Conservation (phyloP, 2,797 vertebrate species). For the Liasis olivaceus region DNA sequence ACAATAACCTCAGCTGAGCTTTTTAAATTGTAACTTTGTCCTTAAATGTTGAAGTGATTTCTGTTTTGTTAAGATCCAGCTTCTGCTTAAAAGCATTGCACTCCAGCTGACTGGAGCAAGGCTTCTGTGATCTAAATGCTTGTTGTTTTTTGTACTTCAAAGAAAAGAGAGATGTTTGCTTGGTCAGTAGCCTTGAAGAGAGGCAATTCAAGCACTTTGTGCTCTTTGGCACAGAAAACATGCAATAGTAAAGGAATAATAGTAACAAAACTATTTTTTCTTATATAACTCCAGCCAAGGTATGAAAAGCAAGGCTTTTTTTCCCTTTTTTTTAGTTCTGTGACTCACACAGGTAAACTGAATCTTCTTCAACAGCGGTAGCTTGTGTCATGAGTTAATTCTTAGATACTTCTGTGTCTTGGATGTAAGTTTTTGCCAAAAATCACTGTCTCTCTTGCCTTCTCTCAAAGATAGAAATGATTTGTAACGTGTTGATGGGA, state of each 20-base stretch:
- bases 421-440: slow-evolving; percentile 38
- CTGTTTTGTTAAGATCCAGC: slow-evolving; percentile 18
- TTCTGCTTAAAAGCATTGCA: slow-evolving; percentile 8
- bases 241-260: not conserved
- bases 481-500: slow-evolving; percentile 22
- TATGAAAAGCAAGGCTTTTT: slow-evolving; percentile 1
- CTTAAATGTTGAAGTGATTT: slow-evolving; percentile 26
- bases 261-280: not conserved
- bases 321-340: slow-evolving; percentile 29
- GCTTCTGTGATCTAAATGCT: not conserved
- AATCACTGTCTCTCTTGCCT: slow-evolving; percentile 19
- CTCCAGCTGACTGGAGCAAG: not conserved
- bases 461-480: not conserved
- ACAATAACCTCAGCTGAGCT: slow-evolving; percentile 24
- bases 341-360: slow-evolving; percentile 29
- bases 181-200: not conserved
- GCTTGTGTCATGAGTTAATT: slow-evolving; percentile 36
- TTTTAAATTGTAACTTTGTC: slow-evolving; percentile 15
- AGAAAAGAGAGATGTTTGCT: slow-evolving; percentile 28
- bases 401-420: slow-evolving; percentile 33
- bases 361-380: slow-evolving; percentile 16
- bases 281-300: slow-evolving; percentile 11
- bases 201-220: slow-evolving; percentile 22
- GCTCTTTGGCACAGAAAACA: not conserved
- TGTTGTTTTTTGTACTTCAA: slow-evolving; percentile 18